phyloP scores from a whole-genome alignment of 2,888 invertebrate genomes.

The Hydrotaea cyrtoneurina region DNA sequence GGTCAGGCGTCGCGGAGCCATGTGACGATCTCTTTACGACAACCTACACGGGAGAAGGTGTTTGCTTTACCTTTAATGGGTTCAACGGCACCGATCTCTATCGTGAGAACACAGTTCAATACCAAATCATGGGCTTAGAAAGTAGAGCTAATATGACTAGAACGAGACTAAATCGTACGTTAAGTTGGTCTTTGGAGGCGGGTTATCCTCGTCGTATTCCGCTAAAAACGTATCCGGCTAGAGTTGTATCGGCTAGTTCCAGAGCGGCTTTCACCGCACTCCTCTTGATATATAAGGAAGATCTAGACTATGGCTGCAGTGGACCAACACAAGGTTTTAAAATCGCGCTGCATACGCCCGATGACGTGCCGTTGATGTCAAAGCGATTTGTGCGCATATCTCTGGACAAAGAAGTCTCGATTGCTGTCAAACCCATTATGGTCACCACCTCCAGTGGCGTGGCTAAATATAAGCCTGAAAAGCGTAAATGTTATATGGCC shows the following conservation, averaged over 20 bases:
- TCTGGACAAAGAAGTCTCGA: conserved; percentile 85
- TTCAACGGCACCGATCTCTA: conserved; percentile 84
- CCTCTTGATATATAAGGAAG: conserved; percentile 83
- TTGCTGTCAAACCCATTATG: conserved; percentile 87
- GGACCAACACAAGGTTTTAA: conserved; percentile 89
- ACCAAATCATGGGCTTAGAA: conserved; percentile 55
- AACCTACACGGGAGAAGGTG: conserved; percentile 85
- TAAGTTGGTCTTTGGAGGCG: conserved; percentile 84
- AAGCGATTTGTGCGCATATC: conserved; percentile 86
- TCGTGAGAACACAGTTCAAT: conserved; percentile 80
- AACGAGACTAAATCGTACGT: conserved; percentile 73
- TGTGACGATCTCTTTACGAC: conserved; percentile 84
- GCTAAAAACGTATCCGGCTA: conserved; percentile 85
- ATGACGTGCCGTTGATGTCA: conserved; percentile 85
- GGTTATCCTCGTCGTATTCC: conserved; percentile 83
- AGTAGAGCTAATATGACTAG: conserved; percentile 72
- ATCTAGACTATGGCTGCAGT: conserved; percentile 86
- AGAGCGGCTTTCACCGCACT: conserved; percentile 85
- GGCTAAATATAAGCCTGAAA: conserved; percentile 82
- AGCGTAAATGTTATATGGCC: conserved; percentile 86
- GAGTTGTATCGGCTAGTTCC: conserved; percentile 85
- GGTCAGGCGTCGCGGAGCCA: conserved; percentile 81
- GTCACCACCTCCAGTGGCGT: conserved; percentile 86
- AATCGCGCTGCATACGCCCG: conserved; percentile 86
- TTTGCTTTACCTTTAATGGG: conserved; percentile 87